Conservation (phyloP, 2,888 invertebrate species). For the Polymixis flavicincta region DNA sequence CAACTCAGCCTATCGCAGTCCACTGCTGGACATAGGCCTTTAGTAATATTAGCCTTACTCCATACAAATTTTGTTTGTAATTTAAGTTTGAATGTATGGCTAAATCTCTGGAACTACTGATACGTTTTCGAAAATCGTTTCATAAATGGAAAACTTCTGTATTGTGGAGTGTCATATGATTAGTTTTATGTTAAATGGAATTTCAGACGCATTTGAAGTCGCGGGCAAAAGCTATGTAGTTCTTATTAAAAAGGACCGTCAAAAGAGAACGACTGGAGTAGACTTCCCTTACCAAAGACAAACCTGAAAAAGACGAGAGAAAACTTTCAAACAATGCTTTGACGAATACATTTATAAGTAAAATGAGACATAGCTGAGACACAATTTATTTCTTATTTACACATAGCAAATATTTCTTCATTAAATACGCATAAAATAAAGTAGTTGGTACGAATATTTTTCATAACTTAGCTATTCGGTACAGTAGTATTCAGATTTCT, state of each 20-base stretch:
- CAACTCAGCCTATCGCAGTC: too few species aligned
- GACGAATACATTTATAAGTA: slow-evolving; percentile 24
- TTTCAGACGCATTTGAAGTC: too few species aligned
- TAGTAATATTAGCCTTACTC: too few species aligned
- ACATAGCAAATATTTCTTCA: slow-evolving; percentile 9
- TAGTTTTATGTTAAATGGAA: neutral
- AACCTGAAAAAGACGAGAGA: slow-evolving; percentile 2
- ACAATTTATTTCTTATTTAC: slow-evolving; percentile 13
- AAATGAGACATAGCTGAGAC: slow-evolving; percentile 11
- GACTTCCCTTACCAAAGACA: slow-evolving; percentile 30
- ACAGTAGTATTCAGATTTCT: slow-evolving; percentile 42
- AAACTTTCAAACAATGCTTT: slow-evolving; percentile 37
- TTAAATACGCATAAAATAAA: slow-evolving; percentile 1
- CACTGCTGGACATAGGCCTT: too few species aligned
- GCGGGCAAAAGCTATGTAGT: neutral
- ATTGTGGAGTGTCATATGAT: neutral
- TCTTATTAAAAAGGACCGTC: slow-evolving; percentile 26
- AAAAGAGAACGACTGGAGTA: slow-evolving; percentile 5
- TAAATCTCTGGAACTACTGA: neutral
- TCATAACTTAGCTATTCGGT: slow-evolving; percentile 28
- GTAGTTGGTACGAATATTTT: slow-evolving; percentile 1
- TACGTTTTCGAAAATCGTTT: neutral
- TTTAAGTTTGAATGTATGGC: neutral
- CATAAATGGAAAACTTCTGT: neutral
- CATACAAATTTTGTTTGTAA: too few species aligned